These are phyloP conservation scores for Polyploca ridens DNA, from an alignment of 2,888 invertebrate species.

Conservation along the genomic window DNA sequence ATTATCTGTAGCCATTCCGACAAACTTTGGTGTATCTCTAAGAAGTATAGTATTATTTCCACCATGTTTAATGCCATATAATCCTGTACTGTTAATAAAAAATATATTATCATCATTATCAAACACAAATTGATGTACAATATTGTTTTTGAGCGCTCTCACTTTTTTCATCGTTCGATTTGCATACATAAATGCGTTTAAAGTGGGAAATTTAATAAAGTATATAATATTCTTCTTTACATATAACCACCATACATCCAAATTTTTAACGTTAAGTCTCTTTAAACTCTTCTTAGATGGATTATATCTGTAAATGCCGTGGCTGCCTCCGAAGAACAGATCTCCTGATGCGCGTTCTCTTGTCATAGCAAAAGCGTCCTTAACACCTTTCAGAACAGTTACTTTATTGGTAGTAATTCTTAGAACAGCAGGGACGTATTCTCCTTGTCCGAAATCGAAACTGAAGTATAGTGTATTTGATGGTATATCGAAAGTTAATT, in stretches of 20 bases:
- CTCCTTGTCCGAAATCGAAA: slow-evolving; percentile 69
- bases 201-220: slow-evolving; percentile 69
- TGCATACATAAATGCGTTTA: slow-evolving; percentile 58
- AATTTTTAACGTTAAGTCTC: slow-evolving; percentile 52
- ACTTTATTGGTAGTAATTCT: slow-evolving; percentile 58
- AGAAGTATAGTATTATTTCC: slow-evolving; percentile 42
- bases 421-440: slow-evolving; percentile 62
- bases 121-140: slow-evolving; percentile 67
- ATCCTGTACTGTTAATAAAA: slow-evolving; percentile 67
- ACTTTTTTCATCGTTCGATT: slow-evolving; percentile 52
- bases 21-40: slow-evolving; percentile 54
- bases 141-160: slow-evolving; percentile 40
- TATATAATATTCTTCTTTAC: slow-evolving; percentile 59
- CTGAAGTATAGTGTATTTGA: slow-evolving; percentile 69
- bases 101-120: slow-evolving; percentile 61
- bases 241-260: slow-evolving; percentile 74
- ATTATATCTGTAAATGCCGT: slow-evolving; percentile 69
- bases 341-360: slow-evolving; percentile 46
- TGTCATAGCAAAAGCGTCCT: slow-evolving; percentile 71
- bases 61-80: slow-evolving; percentile 56
- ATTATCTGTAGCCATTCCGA: slow-evolving; percentile 63
- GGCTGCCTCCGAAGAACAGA: slow-evolving; percentile 71
- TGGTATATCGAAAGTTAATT: slow-evolving; percentile 60
- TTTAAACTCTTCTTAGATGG: slow-evolving; percentile 46
- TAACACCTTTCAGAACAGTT: slow-evolving; percentile 65